Evolutionary conservation across 2,113 vertebrate species (phyloP).

Genomic region (Oceanites oceanicus): DNA sequence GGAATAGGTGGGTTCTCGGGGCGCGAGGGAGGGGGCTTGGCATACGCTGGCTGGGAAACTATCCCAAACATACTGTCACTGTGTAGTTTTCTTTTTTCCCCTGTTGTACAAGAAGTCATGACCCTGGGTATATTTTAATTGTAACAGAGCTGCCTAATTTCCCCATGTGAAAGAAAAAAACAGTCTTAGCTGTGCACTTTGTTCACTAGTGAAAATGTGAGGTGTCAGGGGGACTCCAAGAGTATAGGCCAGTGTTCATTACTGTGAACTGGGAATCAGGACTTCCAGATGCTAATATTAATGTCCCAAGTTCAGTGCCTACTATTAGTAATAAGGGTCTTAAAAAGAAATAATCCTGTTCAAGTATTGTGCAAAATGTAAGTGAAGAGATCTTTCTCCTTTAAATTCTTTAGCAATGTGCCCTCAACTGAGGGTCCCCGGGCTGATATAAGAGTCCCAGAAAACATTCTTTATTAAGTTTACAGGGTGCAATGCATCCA

Average conservation of each 20-base stretch:
- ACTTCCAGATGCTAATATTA: not conserved
- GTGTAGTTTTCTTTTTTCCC: not conserved
- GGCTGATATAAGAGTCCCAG: not conserved
- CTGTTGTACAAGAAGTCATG: not conserved
- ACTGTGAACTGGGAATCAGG: not conserved
- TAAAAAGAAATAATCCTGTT: not conserved
- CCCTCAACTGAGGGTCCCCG: not conserved
- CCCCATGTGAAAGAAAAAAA: not conserved
- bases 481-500: not conserved
- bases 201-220: not conserved
- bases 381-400: not conserved
- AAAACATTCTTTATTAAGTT: not conserved
- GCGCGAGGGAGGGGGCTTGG: slow-evolving; percentile 43
- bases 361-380: not conserved
- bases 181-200: not conserved
- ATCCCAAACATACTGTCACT: not conserved
- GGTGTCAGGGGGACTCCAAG: not conserved
- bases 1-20: slow-evolving; percentile 64
- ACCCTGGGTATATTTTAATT: not conserved
- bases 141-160: not conserved
- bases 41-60: not conserved
- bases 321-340: not conserved
- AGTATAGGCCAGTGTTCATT: not conserved
- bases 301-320: not conserved
- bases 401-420: not conserved